These are phyloP conservation scores for Neogale vison DNA, from an alignment of 2,113 vertebrate species.

Conservation along the genomic window DNA sequence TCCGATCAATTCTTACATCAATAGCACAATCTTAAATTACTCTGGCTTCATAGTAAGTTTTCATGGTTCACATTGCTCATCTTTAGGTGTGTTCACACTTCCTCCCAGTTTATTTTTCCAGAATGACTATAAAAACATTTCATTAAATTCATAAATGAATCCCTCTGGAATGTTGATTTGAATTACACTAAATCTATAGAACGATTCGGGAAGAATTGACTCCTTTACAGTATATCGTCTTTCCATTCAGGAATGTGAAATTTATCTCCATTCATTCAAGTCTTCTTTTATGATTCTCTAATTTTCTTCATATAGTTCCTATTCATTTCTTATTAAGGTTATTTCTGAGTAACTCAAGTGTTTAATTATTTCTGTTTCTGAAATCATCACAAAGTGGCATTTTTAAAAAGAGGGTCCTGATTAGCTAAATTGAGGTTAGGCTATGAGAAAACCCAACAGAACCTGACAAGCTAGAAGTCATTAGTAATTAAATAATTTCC, in stretches of 20 bases:
- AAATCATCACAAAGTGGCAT: constrained; percentile 60
- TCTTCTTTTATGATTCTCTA: constrained; percentile 24
- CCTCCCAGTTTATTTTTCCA: constrained; percentile 16
- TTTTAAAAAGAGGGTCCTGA: constrained; percentile 67
- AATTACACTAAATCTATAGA: constrained; percentile 32
- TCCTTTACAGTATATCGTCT: background rate
- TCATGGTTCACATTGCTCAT: background rate
- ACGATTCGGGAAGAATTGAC: background rate
- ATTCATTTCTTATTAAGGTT: constrained; percentile 61
- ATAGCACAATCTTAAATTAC: background rate
- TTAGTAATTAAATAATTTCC: constrained; percentile 79
- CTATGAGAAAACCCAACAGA: constrained; percentile 67
- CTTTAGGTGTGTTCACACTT: background rate
- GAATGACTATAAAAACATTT: constrained; percentile 2
- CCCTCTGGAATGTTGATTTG: constrained; percentile 17
- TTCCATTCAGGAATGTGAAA: constrained; percentile 31
- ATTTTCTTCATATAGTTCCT: constrained; percentile 47
- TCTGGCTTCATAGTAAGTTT: background rate
- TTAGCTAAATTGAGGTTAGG: constrained; percentile 73
- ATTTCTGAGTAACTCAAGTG: constrained; percentile 49
- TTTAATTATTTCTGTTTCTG: constrained; percentile 76
- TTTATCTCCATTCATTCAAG: constrained; percentile 27
- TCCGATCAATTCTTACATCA: background rate
- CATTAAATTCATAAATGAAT: background rate
- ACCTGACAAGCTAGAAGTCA: constrained; percentile 70